phyloP scores from a whole-genome alignment of 2,888 invertebrate species.

The Stictocephala bisonia region DNA sequence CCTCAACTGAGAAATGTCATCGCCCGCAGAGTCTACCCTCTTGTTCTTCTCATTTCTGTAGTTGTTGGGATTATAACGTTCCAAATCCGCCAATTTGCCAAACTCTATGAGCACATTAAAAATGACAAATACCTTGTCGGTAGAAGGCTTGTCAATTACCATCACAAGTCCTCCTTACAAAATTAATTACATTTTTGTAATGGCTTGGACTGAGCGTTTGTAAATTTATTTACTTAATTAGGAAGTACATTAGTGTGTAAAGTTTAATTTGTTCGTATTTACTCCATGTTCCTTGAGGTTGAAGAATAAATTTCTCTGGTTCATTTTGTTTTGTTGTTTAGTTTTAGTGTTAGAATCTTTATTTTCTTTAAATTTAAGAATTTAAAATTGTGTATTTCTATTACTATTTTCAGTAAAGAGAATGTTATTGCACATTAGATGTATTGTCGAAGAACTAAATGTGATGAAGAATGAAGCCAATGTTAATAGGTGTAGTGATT shows the following conservation, averaged over 20 bases:
- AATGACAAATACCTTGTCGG: constrained; percentile 99
- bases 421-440: too few species aligned
- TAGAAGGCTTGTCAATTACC: constrained; percentile 96
- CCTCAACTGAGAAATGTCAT: constrained; percentile 79
- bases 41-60: constrained; percentile 78
- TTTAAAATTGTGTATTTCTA: too few species aligned
- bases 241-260: too few species aligned
- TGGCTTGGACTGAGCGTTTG: constrained; percentile 10
- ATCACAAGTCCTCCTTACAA: constrained; percentile 63
- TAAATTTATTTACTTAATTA: constrained; percentile 33
- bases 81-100: constrained; percentile 92
- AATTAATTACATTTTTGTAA: constrained; percentile 7
- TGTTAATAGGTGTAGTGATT: too few species aligned
- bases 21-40: constrained; percentile 89
- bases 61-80: constrained; percentile 69
- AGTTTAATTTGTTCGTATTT: constrained; percentile 1
- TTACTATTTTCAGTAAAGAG: too few species aligned
- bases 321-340: too few species aligned
- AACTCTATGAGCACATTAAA: constrained; percentile 97
- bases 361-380: too few species aligned
- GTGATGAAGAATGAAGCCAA: too few species aligned
- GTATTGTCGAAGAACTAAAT: too few species aligned
- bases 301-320: too few species aligned
- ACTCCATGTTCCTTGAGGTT: too few species aligned
- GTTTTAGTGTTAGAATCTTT: too few species aligned